Percentiles rank a stretch among this genome's conserved stretches.
phyloP scores from a whole-genome alignment of 2,797 vertebrate species.

The Morus bassanus region DNA sequence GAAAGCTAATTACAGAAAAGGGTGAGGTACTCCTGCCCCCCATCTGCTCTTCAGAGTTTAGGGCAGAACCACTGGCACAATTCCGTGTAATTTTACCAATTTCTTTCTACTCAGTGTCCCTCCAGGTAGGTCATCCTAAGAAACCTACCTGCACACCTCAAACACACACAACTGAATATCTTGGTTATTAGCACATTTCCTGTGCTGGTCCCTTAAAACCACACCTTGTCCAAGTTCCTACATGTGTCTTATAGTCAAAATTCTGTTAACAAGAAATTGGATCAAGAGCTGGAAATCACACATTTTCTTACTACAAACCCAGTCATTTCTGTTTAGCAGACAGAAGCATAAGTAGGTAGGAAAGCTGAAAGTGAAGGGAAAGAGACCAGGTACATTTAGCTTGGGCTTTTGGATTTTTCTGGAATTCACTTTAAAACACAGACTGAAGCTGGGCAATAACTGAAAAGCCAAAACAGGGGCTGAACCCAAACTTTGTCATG shows the following conservation, averaged over 20 bases:
- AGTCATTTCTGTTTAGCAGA: neutral
- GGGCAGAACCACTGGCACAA: neutral
- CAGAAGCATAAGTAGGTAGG: neutral
- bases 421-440: neutral
- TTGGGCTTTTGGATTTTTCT: neutral
- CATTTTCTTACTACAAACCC: neutral
- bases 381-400: neutral
- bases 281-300: conserved; percentile 32
- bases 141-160: neutral
- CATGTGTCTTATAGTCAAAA: neutral
- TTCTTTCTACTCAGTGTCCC: neutral
- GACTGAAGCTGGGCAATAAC: neutral
- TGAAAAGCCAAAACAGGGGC: neutral
- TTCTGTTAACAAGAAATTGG: conserved; percentile 13
- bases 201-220: neutral
- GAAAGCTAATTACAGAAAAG: conserved; percentile 8
- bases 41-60: neutral
- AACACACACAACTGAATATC: neutral
- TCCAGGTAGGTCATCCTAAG: neutral
- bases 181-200: neutral
- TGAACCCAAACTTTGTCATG: neutral
- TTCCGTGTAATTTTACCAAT: neutral
- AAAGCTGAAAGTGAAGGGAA: neutral
- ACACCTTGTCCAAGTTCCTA: neutral
- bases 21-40: neutral